Evolutionary conservation across 2,113 vertebrate species (phyloP).

Genomic region (Phoenicopterus ruber): DNA sequence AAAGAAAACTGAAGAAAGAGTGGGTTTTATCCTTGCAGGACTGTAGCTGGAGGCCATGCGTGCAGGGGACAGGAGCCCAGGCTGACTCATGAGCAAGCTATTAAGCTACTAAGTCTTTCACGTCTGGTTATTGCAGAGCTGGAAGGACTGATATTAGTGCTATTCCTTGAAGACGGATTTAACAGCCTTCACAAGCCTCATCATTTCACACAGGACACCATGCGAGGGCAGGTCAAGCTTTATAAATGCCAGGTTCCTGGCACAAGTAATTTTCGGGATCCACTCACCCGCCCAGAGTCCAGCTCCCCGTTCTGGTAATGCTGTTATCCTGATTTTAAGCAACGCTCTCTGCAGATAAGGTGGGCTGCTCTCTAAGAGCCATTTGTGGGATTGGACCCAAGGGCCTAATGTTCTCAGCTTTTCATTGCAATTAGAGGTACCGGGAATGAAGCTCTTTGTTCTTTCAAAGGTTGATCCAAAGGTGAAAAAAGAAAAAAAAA

Average conservation of each 20-base stretch:
- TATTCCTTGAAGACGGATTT: neutral
- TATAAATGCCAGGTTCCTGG: neutral
- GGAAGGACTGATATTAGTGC: neutral
- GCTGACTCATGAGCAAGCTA: neutral
- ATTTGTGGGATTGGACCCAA: neutral
- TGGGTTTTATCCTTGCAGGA: neutral
- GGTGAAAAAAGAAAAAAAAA: neutral
- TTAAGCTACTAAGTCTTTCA: neutral
- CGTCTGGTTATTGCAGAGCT: neutral
- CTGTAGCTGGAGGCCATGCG: rapidly evolving
- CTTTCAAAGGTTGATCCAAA: neutral
- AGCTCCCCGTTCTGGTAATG: neutral
- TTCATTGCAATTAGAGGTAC: neutral
- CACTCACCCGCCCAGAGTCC: neutral
- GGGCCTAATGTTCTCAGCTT: neutral
- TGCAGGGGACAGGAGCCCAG: neutral
- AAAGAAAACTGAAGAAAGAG: neutral
- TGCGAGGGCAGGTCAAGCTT: neutral
- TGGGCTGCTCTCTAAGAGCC: neutral
- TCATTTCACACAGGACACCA: neutral
- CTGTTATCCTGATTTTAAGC: neutral
- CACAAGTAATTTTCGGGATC: neutral
- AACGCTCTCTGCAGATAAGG: neutral
- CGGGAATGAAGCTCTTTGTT: neutral
- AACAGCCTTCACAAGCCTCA: neutral